Base-by-base conservation (phyloP, 2,113 vertebrate species). In the Rhombomys opimus region DNA sequence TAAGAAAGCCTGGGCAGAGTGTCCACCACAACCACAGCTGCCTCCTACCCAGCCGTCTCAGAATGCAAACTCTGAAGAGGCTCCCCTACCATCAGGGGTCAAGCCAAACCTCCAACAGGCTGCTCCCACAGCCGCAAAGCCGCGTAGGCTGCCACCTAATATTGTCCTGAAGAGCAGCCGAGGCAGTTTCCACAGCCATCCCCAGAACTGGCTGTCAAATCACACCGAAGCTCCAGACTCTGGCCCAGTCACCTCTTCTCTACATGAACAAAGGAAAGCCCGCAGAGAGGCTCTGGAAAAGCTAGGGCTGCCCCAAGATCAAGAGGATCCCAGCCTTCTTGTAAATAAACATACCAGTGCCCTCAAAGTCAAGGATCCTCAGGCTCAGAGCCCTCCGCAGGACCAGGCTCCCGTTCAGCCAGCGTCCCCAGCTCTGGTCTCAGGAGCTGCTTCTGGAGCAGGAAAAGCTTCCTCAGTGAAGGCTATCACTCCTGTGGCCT, bases 271-370 rank as follows among this genome's bases (percentile, higher is more conserved):
- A 93, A 98, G 99, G 84, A 98, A 96, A 30, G 99, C 99, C 9
- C 99, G 98, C 13, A 95, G 96, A 89, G 99, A 99, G 67, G 99
- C 99, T 0, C 89, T 99, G 96, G 97, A 98, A 94, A 99, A 99
- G 97, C 97, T 99, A 7, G 99, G 99, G 5, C 99, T 99, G 46
- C 96, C 99, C 0, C 98, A 98, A 94, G 98, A 98, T 70, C 95
- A 97, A 22, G 63, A 94, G 30, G 96, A 98, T 10, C 97, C 97
- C 15, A 2, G 67, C 1, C 2, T 72, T 32, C 98, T 94, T 38
- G 97, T 97, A 7, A 94, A 86, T 59, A 98, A 96, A 11, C 95
- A 97, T 5, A 84, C 91, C 20, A 96, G 97, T 84, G 86, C 87
- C 11, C 76, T 96, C 94, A 96, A 54, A 38, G 97, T 97, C 77